Conservation (phyloP, 2,113 vertebrate species). For the Apodemus sylvaticus region DNA sequence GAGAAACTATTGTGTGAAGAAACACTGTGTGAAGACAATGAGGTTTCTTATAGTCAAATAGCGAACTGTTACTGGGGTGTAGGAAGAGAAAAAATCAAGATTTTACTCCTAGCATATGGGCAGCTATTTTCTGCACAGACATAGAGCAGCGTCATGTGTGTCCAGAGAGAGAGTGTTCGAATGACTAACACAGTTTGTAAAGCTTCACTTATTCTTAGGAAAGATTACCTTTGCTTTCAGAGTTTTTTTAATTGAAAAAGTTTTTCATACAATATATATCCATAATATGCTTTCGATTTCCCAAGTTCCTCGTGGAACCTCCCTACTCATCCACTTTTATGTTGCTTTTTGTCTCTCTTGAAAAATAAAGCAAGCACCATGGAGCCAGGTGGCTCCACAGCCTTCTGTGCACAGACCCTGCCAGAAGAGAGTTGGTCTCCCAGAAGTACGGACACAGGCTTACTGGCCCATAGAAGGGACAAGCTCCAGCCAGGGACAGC, state of each 20-base stretch:
- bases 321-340: background rate
- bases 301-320: background rate
- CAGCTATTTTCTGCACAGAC: background rate
- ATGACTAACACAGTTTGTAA: background rate
- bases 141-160: background rate
- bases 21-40: background rate
- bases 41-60: constrained; percentile 8
- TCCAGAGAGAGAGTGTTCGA: background rate
- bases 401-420: too few relatives aligned
- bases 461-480: too few relatives aligned
- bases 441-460: too few relatives aligned
- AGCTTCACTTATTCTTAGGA: background rate
- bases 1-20: background rate
- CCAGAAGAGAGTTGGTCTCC: too few relatives aligned
- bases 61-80: background rate
- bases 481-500: too few relatives aligned
- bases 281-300: background rate
- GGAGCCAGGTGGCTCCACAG: too few relatives aligned
- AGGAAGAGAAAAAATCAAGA: background rate
- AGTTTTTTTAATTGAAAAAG: background rate
- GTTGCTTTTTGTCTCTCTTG: background rate
- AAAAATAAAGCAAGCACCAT: background rate
- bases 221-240: background rate
- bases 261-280: background rate
- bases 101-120: background rate